A percentile compares a stretch with the other conserved stretches of the same genome.
Conservation (phyloP, 1,140 invertebrate species). For the Drosophila prosaltans region DNA sequence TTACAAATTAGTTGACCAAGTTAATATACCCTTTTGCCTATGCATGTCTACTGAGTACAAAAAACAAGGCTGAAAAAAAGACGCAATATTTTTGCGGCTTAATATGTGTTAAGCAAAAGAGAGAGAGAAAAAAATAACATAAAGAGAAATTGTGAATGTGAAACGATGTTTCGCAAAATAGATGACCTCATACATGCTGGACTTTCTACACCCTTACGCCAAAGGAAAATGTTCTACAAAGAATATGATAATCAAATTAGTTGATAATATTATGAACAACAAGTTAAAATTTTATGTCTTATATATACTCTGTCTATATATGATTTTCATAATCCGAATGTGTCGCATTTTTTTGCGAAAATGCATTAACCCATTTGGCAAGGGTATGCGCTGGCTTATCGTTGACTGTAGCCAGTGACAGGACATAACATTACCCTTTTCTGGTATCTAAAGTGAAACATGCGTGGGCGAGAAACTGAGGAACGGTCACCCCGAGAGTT, state of each 20-base stretch:
- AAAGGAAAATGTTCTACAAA: no score
- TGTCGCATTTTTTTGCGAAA: background rate
- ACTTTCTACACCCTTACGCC: background rate
- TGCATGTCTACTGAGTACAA: constrained; percentile 31
- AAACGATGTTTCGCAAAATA: constrained; percentile 52
- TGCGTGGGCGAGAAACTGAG: constrained; percentile 59
- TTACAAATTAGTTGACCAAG: constrained; percentile 28
- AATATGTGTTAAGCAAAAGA: constrained; percentile 62
- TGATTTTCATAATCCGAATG: no score
- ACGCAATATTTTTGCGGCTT: constrained; percentile 78
- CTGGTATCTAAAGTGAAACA: constrained; percentile 66
- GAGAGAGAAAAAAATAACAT: background rate
- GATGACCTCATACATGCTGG: background rate
- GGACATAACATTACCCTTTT: constrained; percentile 76
- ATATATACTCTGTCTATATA: no score
- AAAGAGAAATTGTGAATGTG: constrained; percentile 40
- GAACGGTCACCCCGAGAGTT: constrained; percentile 63
- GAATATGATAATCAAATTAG: no score
- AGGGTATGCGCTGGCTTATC: constrained; percentile 43
- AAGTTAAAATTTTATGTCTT: no score
- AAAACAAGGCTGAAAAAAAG: constrained; percentile 29
- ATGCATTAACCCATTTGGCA: background rate
- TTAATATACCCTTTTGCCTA: constrained; percentile 13
- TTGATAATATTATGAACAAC: no score
- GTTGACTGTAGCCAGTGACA: constrained; percentile 73